Conservation (phyloP, 2,113 vertebrate genomes). For the Ctenomys sociabilis region DNA sequence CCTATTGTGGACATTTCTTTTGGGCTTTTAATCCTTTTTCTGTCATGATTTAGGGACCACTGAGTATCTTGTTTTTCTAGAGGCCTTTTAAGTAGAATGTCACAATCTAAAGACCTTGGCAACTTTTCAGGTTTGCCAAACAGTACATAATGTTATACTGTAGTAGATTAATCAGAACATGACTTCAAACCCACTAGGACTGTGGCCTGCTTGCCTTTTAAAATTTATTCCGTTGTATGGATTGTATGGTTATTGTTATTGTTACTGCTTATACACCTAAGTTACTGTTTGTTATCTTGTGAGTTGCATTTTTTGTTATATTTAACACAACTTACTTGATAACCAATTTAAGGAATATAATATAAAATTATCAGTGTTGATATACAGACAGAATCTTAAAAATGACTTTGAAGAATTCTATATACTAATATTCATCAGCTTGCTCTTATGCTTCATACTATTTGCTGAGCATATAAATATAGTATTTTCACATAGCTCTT, state of each 20-base stretch:
- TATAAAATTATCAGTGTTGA: not conserved
- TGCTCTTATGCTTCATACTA: not conserved
- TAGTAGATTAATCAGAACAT: not conserved
- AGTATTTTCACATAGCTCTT: not conserved
- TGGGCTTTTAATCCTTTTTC: not conserved
- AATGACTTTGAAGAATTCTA: not conserved
- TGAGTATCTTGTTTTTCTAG: not conserved
- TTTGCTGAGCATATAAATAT: not conserved
- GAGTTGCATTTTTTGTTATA: not conserved
- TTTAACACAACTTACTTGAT: not conserved
- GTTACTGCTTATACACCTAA: not conserved
- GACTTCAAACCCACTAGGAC: not conserved
- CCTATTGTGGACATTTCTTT: not conserved
- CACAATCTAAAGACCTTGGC: not conserved
- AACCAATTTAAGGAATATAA: not conserved
- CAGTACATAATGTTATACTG: not conserved
- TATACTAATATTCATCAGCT: not conserved
- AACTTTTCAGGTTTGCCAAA: not conserved
- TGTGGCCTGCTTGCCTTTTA: not conserved
- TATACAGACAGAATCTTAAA: slow-evolving; percentile 10
- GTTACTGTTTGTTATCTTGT: not conserved
- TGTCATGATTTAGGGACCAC: not conserved
- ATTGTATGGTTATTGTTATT: not conserved
- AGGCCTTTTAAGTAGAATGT: not conserved
- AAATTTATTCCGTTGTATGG: not conserved